phyloP scores from a whole-genome alignment of 2,888 invertebrate species.

The Xylophagus ater region DNA sequence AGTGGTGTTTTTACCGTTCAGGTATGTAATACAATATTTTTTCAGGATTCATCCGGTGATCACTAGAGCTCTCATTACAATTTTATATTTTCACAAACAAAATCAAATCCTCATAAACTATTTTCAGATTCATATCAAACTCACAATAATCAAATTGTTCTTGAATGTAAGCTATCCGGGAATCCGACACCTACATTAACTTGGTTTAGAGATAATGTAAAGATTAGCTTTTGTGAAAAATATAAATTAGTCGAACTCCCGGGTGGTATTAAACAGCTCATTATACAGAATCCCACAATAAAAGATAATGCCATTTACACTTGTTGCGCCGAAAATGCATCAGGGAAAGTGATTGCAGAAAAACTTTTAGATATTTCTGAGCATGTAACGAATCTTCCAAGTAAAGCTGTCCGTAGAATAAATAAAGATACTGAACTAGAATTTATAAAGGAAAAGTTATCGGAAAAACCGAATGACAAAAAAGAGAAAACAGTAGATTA shows the following conservation, averaged over 20 bases:
- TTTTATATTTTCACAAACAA: constrained; percentile 1
- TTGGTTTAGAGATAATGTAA: constrained; percentile 59
- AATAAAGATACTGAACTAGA: constrained; percentile 12
- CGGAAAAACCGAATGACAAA: neutral
- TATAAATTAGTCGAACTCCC: constrained; percentile 48
- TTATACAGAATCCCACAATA: constrained; percentile 49
- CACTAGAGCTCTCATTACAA: neutral
- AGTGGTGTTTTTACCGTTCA: constrained; percentile 8
- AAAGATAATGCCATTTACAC: constrained; percentile 63
- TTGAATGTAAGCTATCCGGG: constrained; percentile 68
- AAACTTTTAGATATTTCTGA: constrained; percentile 33
- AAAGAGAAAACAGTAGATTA: constrained; percentile 33
- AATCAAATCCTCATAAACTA: constrained; percentile 3
- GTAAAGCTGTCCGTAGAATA: neutral
- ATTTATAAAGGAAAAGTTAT: constrained; percentile 15
- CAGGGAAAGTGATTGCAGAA: constrained; percentile 41
- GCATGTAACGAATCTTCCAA: constrained; percentile 21
- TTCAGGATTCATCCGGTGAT: no score
- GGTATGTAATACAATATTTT: constrained; percentile 9
- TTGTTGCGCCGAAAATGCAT: constrained; percentile 61
- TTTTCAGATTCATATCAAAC: constrained; percentile 53
- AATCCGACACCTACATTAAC: constrained; percentile 60
- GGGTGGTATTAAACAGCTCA: constrained; percentile 58
- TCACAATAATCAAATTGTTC: constrained; percentile 55
- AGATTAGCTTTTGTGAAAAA: constrained; percentile 44